These are phyloP conservation scores for Callorhinus ursinus DNA, from an alignment of 2,113 vertebrate genomes.

Conservation along the genomic window DNA sequence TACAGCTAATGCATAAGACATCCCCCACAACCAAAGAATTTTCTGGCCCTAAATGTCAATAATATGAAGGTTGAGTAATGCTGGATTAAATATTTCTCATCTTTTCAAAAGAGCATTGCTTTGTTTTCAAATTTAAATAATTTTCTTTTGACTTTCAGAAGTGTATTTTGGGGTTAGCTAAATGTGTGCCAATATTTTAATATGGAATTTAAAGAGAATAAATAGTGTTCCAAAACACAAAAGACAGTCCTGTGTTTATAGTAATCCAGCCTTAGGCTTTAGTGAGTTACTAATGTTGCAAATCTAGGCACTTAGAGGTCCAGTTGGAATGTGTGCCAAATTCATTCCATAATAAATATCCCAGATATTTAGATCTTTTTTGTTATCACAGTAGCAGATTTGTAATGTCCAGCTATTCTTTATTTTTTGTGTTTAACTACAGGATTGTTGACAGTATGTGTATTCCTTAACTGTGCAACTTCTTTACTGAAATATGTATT, in stretches of 20 bases:
- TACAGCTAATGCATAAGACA: neutral
- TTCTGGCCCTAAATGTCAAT: neutral
- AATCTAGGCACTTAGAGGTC: neutral
- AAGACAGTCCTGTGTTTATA: neutral
- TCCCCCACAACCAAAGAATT: neutral
- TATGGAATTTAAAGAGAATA: slow-evolving; percentile 33
- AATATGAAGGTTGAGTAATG: neutral
- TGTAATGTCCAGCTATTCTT: neutral
- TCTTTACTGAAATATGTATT: neutral
- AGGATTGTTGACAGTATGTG: neutral
- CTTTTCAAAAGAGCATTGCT: slow-evolving; percentile 1
- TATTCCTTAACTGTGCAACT: neutral
- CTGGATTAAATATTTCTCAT: neutral
- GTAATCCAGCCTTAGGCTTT: neutral
- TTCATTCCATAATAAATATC: neutral
- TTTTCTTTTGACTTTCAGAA: neutral
- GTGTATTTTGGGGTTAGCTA: slow-evolving; percentile 2
- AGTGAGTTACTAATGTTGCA: neutral
- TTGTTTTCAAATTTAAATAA: slow-evolving; percentile 31
- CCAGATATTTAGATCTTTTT: neutral
- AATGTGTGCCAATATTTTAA: neutral
- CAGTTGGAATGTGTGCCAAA: neutral
- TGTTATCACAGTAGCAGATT: neutral
- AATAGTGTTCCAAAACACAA: neutral
- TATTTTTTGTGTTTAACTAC: neutral